Evolutionary conservation across 2,113 vertebrate genomes (phyloP).

Genomic region (Aegotheles bennettii): DNA sequence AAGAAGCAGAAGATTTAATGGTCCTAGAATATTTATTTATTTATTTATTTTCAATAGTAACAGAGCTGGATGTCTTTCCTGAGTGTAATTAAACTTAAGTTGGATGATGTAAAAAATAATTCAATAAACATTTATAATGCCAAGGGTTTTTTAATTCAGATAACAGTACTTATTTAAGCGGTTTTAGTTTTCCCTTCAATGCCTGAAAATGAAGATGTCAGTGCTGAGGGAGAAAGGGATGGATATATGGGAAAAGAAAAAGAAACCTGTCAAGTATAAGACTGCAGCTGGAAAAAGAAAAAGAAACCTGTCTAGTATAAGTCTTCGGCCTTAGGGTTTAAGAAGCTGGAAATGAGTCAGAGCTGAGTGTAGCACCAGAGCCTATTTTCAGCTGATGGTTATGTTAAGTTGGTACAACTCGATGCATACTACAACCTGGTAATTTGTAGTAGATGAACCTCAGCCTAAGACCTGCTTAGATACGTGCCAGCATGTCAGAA

Average conservation of each 20-base stretch:
- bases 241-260: background rate
- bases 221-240: background rate
- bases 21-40: background rate
- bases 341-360: background rate
- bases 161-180: background rate
- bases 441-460: background rate
- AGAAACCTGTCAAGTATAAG: background rate
- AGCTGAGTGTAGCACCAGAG: background rate
- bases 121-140: background rate
- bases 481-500: background rate
- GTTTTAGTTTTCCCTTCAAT: background rate
- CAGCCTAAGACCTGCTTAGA: background rate
- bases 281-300: too few relatives aligned
- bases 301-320: background rate
- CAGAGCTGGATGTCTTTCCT: background rate
- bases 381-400: background rate
- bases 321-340: background rate
- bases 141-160: background rate
- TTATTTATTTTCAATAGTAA: background rate
- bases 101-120: background rate
- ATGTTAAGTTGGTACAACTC: background rate
- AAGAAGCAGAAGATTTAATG: background rate
- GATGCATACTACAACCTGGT: fast-evolving
- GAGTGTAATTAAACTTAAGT: background rate
- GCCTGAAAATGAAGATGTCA: background rate